Percentiles rank a stretch among this genome's conserved stretches.
Evolutionary conservation across 2,113 vertebrate genomes (phyloP).

Genomic region (Diadophis punctatus): DNA sequence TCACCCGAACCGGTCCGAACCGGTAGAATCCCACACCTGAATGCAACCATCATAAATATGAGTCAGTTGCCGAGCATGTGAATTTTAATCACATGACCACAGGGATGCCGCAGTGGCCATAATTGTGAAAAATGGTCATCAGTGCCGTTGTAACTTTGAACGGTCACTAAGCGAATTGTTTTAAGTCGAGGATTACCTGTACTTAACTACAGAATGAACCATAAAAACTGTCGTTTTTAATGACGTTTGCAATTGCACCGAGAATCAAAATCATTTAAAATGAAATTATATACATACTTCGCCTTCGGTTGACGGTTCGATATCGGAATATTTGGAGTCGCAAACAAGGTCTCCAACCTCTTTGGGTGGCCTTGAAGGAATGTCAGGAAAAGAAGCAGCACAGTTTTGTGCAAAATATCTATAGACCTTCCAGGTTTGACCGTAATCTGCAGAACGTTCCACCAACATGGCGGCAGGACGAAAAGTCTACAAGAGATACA

Average conservation of each 20-base stretch:
- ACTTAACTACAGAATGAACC: background rate
- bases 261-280: background rate
- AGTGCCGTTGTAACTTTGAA: too few relatives aligned
- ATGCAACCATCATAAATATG: too few relatives aligned
- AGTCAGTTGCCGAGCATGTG: too few relatives aligned
- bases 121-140: too few relatives aligned
- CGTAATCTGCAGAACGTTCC: constrained; percentile 81
- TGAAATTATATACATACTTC: constrained; percentile 68
- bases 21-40: too few relatives aligned
- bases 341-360: constrained; percentile 77
- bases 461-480: constrained; percentile 87
- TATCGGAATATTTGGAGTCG: constrained; percentile 83
- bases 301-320: constrained; percentile 82
- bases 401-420: constrained; percentile 86
- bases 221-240: background rate
- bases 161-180: too few relatives aligned
- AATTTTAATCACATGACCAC: too few relatives aligned
- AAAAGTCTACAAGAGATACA: constrained; percentile 76
- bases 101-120: too few relatives aligned
- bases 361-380: constrained; percentile 67
- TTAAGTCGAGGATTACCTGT: too few relatives aligned
- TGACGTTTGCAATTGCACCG: background rate
- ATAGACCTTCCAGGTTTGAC: constrained; percentile 80
- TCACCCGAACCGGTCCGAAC: too few relatives aligned
- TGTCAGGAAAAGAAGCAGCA: constrained; percentile 73